A percentile compares a stretch with the other conserved stretches of the same genome.
These are phyloP conservation scores for Tragelaphus imberbis DNA, from an alignment of 2,113 vertebrate species.

Conservation along the genomic window DNA sequence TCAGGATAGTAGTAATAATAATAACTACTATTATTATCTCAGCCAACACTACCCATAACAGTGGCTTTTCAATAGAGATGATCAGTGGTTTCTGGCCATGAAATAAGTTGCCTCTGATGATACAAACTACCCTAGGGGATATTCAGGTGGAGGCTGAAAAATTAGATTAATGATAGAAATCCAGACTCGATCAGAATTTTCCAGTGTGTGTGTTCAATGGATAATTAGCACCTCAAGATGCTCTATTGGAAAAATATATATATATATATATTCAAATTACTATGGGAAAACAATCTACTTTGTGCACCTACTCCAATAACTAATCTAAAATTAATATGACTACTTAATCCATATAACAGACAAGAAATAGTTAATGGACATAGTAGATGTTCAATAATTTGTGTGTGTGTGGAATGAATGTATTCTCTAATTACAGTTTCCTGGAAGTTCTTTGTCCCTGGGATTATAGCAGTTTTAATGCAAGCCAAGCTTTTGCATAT, in stretches of 20 bases:
- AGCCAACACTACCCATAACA: background rate
- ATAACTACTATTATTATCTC: background rate
- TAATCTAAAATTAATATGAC: background rate
- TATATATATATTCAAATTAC: background rate
- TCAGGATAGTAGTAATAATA: background rate
- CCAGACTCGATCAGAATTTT: background rate
- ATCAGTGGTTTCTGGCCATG: background rate
- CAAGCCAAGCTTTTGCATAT: background rate
- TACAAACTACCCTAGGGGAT: background rate
- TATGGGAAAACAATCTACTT: background rate
- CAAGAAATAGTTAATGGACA: background rate
- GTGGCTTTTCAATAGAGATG: background rate
- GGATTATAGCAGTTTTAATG: background rate
- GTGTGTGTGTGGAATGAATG: background rate
- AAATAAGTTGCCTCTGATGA: background rate
- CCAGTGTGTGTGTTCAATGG: background rate
- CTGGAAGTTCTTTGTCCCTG: background rate
- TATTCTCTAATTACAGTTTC: background rate
- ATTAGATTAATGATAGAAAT: background rate
- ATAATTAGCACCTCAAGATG: background rate
- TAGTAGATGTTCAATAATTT: background rate
- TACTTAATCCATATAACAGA: background rate
- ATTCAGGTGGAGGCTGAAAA: background rate
- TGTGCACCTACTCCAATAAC: background rate
- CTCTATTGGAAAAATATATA: background rate